Percentiles rank a stretch among this genome's conserved stretches.
These are phyloP conservation scores for Pristionchus maxplancki DNA, from an alignment of 2,888 invertebrate species.

Conservation along the genomic window DNA sequence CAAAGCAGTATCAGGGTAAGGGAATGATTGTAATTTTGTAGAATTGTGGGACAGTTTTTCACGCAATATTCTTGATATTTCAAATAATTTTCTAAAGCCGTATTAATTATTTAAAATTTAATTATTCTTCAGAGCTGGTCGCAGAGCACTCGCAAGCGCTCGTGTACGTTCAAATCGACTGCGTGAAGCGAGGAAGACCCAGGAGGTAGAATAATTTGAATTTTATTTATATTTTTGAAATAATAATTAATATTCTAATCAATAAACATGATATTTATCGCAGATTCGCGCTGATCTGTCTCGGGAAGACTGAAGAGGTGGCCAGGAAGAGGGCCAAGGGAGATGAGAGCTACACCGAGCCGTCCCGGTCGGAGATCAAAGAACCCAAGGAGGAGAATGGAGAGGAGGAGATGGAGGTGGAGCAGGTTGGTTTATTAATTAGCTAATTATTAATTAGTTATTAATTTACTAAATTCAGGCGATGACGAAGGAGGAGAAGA, in stretches of 20 bases:
- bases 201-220: conserved; percentile 45
- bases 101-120: not conserved
- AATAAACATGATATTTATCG: not conserved
- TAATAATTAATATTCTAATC: not conserved
- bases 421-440: not conserved
- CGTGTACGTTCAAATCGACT: conserved; percentile 58
- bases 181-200: conserved; percentile 60
- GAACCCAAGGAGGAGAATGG: conserved; percentile 49
- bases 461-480: not conserved
- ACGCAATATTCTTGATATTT: too few relatives aligned
- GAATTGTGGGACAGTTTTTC: too few relatives aligned
- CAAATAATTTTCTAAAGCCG: too few relatives aligned
- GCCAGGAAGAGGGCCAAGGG: conserved; percentile 18
- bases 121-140: not conserved
- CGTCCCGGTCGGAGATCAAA: conserved; percentile 48
- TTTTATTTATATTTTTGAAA: not conserved
- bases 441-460: not conserved
- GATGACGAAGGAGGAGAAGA: conserved; percentile 48
- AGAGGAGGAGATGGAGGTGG: conserved; percentile 48
- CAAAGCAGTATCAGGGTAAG: not conserved
- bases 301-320: conserved; percentile 12
- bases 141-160: conserved; percentile 43
- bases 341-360: conserved; percentile 34
- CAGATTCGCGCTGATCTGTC: conserved; percentile 53
- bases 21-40: too few relatives aligned